A percentile compares a stretch with the other conserved stretches of the same genome.
Evolutionary conservation across 2,888 invertebrate genomes (phyloP).

Genomic region (Noctua janthe): DNA sequence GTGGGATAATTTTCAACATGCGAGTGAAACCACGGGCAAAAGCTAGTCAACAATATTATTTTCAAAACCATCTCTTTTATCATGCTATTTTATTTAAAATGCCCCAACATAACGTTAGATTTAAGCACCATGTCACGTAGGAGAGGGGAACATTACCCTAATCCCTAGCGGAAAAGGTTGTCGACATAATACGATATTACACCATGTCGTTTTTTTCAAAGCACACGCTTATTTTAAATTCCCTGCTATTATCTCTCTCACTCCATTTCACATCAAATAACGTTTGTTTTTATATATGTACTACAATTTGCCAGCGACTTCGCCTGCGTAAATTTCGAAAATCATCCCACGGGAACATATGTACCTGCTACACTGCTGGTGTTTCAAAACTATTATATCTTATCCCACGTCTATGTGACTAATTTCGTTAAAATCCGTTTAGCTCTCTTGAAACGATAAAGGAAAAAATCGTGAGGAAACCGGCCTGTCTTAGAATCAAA

Average conservation of each 20-base stretch:
- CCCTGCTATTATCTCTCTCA: constrained; percentile 36
- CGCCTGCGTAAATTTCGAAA: neutral
- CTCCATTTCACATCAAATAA: constrained; percentile 27
- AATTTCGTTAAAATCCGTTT: no score
- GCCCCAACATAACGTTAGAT: neutral
- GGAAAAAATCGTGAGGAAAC: no score
- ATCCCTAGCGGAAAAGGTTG: constrained; percentile 6
- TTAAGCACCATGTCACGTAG: neutral
- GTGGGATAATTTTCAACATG: neutral
- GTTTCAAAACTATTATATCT: no score
- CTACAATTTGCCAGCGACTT: neutral
- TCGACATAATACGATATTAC: constrained; percentile 13
- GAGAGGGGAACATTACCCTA: constrained; percentile 1
- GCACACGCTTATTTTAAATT: constrained; percentile 25
- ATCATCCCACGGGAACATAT: no score
- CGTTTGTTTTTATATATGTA: neutral
- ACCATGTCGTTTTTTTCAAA: constrained; percentile 6
- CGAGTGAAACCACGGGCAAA: neutral
- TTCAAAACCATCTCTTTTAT: neutral
- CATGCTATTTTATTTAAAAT: neutral
- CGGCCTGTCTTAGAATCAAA: no score
- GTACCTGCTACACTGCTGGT: no score
- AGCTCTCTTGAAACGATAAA: no score
- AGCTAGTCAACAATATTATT: neutral
- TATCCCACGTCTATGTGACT: no score